These are phyloP conservation scores for Galerucella pusilla DNA, from an alignment of 2,888 invertebrate species.

Conservation along the genomic window DNA sequence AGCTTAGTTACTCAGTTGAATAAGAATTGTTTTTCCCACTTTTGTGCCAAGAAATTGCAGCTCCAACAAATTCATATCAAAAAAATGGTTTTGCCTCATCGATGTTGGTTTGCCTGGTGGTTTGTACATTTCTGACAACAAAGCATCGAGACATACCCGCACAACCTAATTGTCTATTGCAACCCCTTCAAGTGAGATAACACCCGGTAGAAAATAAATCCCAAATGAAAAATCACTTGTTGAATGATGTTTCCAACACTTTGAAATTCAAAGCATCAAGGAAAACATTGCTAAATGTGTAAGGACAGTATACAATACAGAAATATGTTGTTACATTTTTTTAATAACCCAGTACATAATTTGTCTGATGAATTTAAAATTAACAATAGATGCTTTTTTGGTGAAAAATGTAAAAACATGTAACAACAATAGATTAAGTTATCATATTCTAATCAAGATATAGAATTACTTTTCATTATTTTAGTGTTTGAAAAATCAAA, in stretches of 20 bases:
- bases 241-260: slow-evolving; percentile 14
- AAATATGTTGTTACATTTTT: slow-evolving; percentile 22
- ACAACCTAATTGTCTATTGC: slow-evolving; percentile 19
- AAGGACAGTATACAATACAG: slow-evolving; percentile 21
- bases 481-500: no score
- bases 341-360: not conserved
- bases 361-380: not conserved
- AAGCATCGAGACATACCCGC: slow-evolving; percentile 16
- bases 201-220: slow-evolving; percentile 23
- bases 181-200: slow-evolving; percentile 15
- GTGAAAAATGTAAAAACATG: not conserved
- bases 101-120: slow-evolving; percentile 11
- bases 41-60: not conserved
- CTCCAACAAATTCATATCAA: slow-evolving; percentile 3
- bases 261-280: slow-evolving; percentile 21
- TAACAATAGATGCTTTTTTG: not conserved
- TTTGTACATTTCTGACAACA: slow-evolving; percentile 18
- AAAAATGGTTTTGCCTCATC: not conserved
- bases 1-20: not conserved
- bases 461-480: not conserved
- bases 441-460: not conserved
- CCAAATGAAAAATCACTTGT: slow-evolving; percentile 13
- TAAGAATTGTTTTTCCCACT: not conserved
- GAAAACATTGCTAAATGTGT: slow-evolving; percentile 17
- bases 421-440: slow-evolving; percentile 9